Conservation (phyloP, 2,888 invertebrate genomes). For the Scelioninae gen. 1 region DNA sequence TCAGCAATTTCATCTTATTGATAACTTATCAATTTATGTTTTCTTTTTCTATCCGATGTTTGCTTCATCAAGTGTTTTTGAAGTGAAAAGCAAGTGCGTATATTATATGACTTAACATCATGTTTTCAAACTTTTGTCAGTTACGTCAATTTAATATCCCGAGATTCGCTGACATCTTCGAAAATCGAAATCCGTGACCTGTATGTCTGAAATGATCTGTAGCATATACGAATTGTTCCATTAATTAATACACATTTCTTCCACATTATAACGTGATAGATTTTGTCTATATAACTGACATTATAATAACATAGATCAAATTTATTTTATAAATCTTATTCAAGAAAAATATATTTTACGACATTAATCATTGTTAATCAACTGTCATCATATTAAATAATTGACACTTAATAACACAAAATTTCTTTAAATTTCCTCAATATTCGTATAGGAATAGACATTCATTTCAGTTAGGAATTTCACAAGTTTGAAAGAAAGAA, state of each 20-base stretch:
- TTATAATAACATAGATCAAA: not conserved
- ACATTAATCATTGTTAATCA: not conserved
- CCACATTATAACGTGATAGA: not conserved
- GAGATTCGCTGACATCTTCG: constrained; percentile 25
- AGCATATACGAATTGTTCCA: not conserved
- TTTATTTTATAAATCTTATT: not conserved
- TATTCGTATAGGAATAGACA: constrained; percentile 7
- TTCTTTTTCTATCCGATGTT: not conserved
- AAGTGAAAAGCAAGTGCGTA: constrained; percentile 32
- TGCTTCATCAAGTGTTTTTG: constrained; percentile 10
- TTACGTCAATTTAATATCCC: constrained; percentile 25
- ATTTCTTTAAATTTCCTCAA: constrained; percentile 6
- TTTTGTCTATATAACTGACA: not conserved
- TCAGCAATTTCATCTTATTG: not conserved
- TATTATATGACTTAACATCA: not conserved
- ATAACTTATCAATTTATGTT: not conserved
- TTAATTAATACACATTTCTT: not conserved
- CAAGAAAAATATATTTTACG: not conserved
- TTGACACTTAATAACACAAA: constrained; percentile 14
- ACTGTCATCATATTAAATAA: constrained; percentile 13
- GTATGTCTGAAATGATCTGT: constrained; percentile 2
- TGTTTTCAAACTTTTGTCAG: constrained; percentile 34
- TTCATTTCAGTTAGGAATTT: not conserved
- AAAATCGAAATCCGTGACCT: constrained; percentile 14
- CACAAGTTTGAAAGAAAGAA: not conserved